Percentiles rank a stretch among this genome's conserved stretches.
Conservation (phyloP, 2,888 invertebrate genomes). For the Merodon equestris region DNA sequence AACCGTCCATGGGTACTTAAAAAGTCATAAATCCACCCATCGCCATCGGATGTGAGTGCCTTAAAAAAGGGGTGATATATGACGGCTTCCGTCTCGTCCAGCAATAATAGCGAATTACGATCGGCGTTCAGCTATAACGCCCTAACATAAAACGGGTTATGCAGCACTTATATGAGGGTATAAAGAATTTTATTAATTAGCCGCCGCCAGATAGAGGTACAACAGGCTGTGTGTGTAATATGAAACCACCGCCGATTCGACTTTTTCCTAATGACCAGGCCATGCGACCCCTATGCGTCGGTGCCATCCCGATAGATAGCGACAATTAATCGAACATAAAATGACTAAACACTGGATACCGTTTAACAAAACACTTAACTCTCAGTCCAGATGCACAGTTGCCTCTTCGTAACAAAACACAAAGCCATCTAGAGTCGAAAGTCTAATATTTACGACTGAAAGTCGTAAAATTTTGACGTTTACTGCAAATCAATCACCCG, state of each 20-base stretch:
- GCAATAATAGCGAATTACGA: slow-evolving; percentile 20
- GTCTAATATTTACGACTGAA: slow-evolving; percentile 43
- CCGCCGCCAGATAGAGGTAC: slow-evolving; percentile 2
- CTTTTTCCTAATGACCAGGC: slow-evolving; percentile 24
- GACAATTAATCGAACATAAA: slow-evolving; percentile 51
- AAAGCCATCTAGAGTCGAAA: slow-evolving; percentile 13
- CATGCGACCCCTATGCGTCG: neutral
- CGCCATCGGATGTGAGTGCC: neutral
- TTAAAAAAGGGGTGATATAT: slow-evolving; percentile 34
- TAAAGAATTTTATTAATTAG: slow-evolving; percentile 65
- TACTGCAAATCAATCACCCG: slow-evolving; percentile 65
- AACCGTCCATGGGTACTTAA: neutral
- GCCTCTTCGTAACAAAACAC: neutral
- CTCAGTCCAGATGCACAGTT: slow-evolving; percentile 30
- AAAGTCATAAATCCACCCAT: neutral
- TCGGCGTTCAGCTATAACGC: slow-evolving; percentile 50
- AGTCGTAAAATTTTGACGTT: slow-evolving; percentile 66
- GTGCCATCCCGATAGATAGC: slow-evolving; percentile 12
- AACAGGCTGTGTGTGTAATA: slow-evolving; percentile 3
- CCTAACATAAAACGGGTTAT: slow-evolving; percentile 60
- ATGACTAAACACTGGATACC: slow-evolving; percentile 11
- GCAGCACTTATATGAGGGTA: slow-evolving; percentile 58
- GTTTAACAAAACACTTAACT: slow-evolving; percentile 20
- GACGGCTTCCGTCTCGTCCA: slow-evolving; percentile 47
- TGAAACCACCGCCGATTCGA: slow-evolving; percentile 2